These are phyloP conservation scores for Sebastes kiyomatsui DNA, from an alignment of 2,797 vertebrate species.

Conservation along the genomic window DNA sequence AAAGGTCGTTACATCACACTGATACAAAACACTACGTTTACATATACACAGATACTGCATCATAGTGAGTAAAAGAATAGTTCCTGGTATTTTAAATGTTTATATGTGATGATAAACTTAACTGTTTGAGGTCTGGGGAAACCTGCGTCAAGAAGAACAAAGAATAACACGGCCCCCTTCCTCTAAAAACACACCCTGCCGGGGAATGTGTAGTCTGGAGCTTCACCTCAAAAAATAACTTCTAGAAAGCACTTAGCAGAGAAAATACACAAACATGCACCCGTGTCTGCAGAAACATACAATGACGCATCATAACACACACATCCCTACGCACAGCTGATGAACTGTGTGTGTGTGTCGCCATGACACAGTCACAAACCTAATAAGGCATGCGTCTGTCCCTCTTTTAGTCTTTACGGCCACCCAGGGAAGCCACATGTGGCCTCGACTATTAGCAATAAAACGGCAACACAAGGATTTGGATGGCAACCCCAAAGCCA, in stretches of 20 bases:
- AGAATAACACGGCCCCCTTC: constrained; percentile 65
- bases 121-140: constrained; percentile 48
- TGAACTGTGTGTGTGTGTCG: background rate
- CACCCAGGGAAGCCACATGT: constrained; percentile 16
- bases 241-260: constrained; percentile 15
- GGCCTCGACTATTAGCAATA: background rate
- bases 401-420: background rate
- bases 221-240: constrained; percentile 55
- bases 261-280: constrained; percentile 32
- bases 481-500: constrained; percentile 15
- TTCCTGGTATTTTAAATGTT: constrained; percentile 14
- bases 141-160: constrained; percentile 51
- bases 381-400: constrained; percentile 29
- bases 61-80: background rate
- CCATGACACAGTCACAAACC: constrained; percentile 15
- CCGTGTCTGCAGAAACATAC: background rate
- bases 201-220: constrained; percentile 38
- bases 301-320: background rate
- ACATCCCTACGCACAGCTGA: background rate
- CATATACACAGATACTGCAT: background rate
- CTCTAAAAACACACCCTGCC: constrained; percentile 55
- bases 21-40: background rate
- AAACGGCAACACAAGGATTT: constrained; percentile 21
- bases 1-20: background rate
- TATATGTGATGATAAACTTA: constrained; percentile 51